These are phyloP conservation scores for Branchellion lobata DNA, from an alignment of 2,888 invertebrate species.

Conservation along the genomic window DNA sequence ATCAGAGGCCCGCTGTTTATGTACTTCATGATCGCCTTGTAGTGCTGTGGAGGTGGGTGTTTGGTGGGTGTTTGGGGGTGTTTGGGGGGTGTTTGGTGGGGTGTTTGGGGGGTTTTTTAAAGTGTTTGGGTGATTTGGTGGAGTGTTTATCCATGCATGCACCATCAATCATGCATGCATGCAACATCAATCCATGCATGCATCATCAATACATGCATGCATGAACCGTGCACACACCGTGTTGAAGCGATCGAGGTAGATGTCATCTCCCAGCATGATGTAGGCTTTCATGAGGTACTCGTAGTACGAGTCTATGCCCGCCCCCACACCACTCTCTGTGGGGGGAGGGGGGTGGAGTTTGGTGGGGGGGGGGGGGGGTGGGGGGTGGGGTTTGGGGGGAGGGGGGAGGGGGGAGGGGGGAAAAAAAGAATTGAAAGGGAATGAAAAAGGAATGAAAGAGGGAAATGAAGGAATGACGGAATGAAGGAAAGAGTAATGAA, in stretches of 20 bases:
- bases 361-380: neutral
- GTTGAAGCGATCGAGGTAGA: slow-evolving; percentile 88
- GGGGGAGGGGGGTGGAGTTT: neutral
- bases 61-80: neutral
- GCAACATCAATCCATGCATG: too few relatives aligned
- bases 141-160: too few relatives aligned
- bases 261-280: slow-evolving; percentile 84
- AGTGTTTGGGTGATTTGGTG: too few relatives aligned
- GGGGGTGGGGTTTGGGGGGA: neutral
- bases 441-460: too few relatives aligned
- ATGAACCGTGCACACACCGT: too few relatives aligned
- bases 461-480: neutral
- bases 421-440: neutral
- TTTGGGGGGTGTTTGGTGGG: neutral
- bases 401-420: neutral
- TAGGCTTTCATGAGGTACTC: slow-evolving; percentile 97
- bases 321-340: slow-evolving; percentile 93
- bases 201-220: too few relatives aligned
- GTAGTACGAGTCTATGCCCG: slow-evolving; percentile 97
- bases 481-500: neutral
- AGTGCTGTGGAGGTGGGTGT: slow-evolving; percentile 67
- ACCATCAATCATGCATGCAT: too few relatives aligned
- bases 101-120: neutral
- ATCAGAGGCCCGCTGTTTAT: slow-evolving; percentile 91
- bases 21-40: slow-evolving; percentile 94